These are phyloP conservation scores for Gadus macrocephalus DNA, from an alignment of 2,113 vertebrate species.

Conservation along the genomic window DNA sequence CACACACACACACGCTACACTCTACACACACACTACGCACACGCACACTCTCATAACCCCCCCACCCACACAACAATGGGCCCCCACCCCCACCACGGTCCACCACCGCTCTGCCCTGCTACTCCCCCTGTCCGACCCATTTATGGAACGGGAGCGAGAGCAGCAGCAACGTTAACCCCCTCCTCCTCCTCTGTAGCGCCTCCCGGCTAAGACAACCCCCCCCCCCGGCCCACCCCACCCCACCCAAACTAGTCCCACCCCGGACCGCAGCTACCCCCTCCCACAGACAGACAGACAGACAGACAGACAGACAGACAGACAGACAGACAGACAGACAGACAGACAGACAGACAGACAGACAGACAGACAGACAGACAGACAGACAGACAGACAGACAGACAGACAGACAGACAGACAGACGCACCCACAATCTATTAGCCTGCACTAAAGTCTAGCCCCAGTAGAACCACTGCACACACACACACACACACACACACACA, in stretches of 20 bases:
- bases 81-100: conserved; percentile 16
- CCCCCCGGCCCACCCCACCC: not conserved
- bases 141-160: conserved; percentile 38
- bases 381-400: too few relatives aligned
- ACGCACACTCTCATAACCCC: too few relatives aligned
- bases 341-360: too few relatives aligned
- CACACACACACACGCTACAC: too few relatives aligned
- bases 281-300: too few relatives aligned
- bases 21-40: too few relatives aligned
- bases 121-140: conserved; percentile 45
- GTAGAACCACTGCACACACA: too few relatives aligned
- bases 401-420: conserved; percentile 14
- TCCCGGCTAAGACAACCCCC: not conserved
- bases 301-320: not conserved
- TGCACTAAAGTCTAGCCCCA: too few relatives aligned
- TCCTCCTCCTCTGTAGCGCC: not conserved
- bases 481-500: too few relatives aligned
- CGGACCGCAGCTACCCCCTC: conserved; percentile 4
- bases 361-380: too few relatives aligned
- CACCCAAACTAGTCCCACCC: not conserved
- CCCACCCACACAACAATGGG: conserved; percentile 45
- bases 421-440: not conserved
- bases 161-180: too few relatives aligned
- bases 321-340: conserved; percentile 28
- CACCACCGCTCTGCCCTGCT: conserved; percentile 35